Percentiles rank a stretch among this genome's conserved stretches.
Conservation (phyloP, 2,888 invertebrate genomes). For the Habrosyne pyritoides region DNA sequence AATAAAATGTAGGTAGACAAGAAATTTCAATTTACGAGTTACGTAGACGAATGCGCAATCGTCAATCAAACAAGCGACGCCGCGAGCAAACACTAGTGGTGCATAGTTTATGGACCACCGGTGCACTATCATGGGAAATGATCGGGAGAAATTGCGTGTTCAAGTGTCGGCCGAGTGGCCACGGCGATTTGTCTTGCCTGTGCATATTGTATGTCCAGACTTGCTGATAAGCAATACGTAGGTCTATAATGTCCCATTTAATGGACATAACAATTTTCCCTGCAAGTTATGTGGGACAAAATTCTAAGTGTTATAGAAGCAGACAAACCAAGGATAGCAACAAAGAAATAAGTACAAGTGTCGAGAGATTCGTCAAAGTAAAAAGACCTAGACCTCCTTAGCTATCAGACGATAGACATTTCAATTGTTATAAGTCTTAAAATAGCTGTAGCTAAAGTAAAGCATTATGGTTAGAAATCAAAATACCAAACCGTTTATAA, state of each 20-base stretch:
- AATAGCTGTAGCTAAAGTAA: not conserved
- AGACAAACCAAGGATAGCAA: not conserved
- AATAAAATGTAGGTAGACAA: not conserved
- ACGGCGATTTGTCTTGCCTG: constrained; percentile 55
- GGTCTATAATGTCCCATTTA: constrained; percentile 25
- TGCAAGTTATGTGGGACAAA: constrained; percentile 8
- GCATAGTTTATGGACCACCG: constrained; percentile 44
- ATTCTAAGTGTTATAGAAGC: not conserved
- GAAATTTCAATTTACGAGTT: constrained; percentile 20
- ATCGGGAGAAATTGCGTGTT: constrained; percentile 62
- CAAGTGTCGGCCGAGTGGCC: constrained; percentile 46
- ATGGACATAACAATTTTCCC: constrained; percentile 21
- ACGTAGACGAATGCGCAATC: constrained; percentile 31
- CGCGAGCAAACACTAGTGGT: constrained; percentile 39
- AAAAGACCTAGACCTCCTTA: not conserved
- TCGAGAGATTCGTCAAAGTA: not conserved
- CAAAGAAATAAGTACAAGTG: not conserved
- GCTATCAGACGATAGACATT: not conserved
- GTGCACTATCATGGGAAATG: constrained; percentile 51
- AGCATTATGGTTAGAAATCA: not conserved
- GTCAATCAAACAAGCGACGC: constrained; percentile 34
- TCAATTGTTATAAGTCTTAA: not conserved
- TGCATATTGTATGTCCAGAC: constrained; percentile 48
- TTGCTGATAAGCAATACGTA: constrained; percentile 34
- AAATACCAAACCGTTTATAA: constrained; percentile 15